Evolutionary conservation across 2,888 invertebrate species (phyloP).

Genomic region (Leucoma salicis): DNA sequence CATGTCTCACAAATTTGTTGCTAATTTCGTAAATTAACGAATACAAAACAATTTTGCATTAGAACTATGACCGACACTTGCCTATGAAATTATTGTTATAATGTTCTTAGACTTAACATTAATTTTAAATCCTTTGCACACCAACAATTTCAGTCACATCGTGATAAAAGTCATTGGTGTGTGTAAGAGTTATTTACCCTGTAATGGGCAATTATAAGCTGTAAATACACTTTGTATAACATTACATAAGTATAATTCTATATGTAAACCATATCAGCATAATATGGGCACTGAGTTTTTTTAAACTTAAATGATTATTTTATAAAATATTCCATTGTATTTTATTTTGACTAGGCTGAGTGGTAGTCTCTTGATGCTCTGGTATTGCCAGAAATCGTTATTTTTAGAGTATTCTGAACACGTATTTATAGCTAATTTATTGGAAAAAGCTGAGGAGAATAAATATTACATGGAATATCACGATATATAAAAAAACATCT

Average conservation of each 20-base stretch:
- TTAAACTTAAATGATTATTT: too few species aligned
- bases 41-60: background rate
- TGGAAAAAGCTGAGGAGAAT: too few species aligned
- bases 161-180: background rate
- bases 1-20: too few species aligned
- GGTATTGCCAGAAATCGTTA: too few species aligned
- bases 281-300: constrained; percentile 35
- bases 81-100: constrained; percentile 20
- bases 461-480: too few species aligned
- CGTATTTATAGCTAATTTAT: too few species aligned
- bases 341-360: background rate
- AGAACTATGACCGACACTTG: constrained; percentile 14
- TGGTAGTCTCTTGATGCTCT: too few species aligned
- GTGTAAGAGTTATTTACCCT: constrained; percentile 13
- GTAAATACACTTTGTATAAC: constrained; percentile 29
- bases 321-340: constrained; percentile 25
- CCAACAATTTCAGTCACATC: background rate
- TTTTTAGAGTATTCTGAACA: too few species aligned
- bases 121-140: background rate
- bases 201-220: constrained; percentile 14
- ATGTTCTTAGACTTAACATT: constrained; percentile 21
- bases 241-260: constrained; percentile 8
- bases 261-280: constrained; percentile 20
- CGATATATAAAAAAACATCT: too few species aligned
- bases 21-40: too few species aligned